Evolutionary conservation across 1,140 invertebrate species (phyloP), one percentile per base, ranked within the genome.

Genomic region (Drosophila sucinea): DNA sequence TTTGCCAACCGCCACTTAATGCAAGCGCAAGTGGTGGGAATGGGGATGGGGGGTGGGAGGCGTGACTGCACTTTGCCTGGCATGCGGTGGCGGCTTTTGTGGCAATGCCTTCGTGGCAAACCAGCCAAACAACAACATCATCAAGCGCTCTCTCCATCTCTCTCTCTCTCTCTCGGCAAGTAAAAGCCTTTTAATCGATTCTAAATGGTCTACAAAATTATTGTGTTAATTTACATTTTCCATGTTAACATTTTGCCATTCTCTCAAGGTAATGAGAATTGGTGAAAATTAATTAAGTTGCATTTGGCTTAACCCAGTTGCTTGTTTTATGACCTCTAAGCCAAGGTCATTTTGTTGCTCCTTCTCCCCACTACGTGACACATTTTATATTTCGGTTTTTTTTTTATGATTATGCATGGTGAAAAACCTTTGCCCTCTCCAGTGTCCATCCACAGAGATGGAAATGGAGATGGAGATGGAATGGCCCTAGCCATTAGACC

Each of bases 1-100:
- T 84, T 84, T 84, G 81, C 76, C 81, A 85, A 85, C 81, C 81
- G 81, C 81, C 81, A 85, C 81, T 85, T 85, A 85, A 84, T 85
- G 81, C 81, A 81, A 85, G 81, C 73, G 76, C 73, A 17, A 57
- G 44, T 44, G 10, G 0, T 25, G 25, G 7, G 3, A 1, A 11
- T 51, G 10, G 44, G 25, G 27, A 11, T 51, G 10, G 44, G 25
- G 27, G 25, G 35, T 29, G 58, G 32, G 55, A 66, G 55, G 73
- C 64, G 67, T 69, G 27, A 55, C 60, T 84, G 81, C 81, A 85
- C 81, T 84, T 78, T 85, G 73, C 41, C 70, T 75, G 81, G 73
- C 76, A 65, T 84, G 81, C 63, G 66, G 77, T 84, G 81, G 81
- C 74, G 81, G 81, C 77, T 85, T 84, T 85, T 85, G 81, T 70